phyloP scores from a whole-genome alignment of 2,113 vertebrate species.

The Triplophysa siluroides region DNA sequence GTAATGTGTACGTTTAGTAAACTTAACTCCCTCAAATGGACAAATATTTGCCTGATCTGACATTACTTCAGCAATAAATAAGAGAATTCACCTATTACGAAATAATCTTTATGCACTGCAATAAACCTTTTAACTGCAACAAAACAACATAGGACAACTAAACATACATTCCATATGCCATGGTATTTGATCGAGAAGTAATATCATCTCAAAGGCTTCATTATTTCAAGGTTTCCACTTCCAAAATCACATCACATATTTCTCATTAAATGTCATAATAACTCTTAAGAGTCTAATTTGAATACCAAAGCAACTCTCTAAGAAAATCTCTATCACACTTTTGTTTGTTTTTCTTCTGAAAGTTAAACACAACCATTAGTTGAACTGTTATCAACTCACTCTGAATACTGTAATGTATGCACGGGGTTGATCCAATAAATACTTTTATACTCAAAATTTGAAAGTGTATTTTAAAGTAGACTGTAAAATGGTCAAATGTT shows the following conservation, averaged over 20 bases:
- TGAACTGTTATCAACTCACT: not conserved
- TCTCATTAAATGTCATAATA: not conserved
- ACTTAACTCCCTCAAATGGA: not conserved
- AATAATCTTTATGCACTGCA: constrained; percentile 55
- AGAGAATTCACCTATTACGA: constrained; percentile 68
- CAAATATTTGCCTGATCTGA: constrained; percentile 11
- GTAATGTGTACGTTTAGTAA: constrained; percentile 2
- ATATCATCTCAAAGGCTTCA: not conserved
- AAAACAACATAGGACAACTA: constrained; percentile 19
- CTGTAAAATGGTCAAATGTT: not conserved
- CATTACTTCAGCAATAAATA: constrained; percentile 52
- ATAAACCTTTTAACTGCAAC: constrained; percentile 55
- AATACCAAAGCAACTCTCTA: too few species aligned
- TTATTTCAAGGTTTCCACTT: not conserved
- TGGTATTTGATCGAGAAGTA: constrained; percentile 52
- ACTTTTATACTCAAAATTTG: too few species aligned
- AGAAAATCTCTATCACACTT: too few species aligned
- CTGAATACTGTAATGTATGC: not conserved
- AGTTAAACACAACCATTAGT: too few species aligned
- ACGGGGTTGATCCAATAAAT: too few species aligned
- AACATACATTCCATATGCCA: constrained; percentile 46
- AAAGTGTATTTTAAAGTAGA: too few species aligned
- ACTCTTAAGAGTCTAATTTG: not conserved
- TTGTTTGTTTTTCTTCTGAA: too few species aligned
- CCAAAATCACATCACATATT: not conserved